Percentiles rank a stretch among this genome's conserved stretches.
phyloP scores from a whole-genome alignment of 2,888 invertebrate species.

The Lasioglossum vierecki region DNA sequence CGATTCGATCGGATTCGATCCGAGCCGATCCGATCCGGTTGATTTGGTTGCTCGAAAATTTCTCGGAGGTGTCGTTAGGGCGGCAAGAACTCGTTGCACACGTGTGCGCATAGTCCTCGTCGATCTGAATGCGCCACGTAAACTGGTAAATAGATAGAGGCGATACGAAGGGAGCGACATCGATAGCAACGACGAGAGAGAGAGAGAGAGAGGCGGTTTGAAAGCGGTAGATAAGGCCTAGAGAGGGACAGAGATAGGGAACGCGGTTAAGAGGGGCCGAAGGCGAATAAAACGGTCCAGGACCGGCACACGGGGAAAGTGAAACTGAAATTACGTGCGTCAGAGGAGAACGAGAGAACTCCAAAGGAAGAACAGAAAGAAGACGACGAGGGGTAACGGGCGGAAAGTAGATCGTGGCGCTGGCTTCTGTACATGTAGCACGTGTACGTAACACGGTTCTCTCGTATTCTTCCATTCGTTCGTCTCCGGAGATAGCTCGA shows the following conservation, averaged over 20 bases:
- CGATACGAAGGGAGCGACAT: slow-evolving; percentile 23
- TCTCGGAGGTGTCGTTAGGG: slow-evolving; percentile 69
- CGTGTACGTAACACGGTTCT: slow-evolving; percentile 16
- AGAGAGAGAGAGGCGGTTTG: not conserved
- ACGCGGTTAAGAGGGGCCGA: slow-evolving; percentile 37
- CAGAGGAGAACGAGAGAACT: not conserved
- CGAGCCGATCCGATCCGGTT: slow-evolving; percentile 8
- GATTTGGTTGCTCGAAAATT: slow-evolving; percentile 45
- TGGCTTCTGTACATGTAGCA: not conserved
- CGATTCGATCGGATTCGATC: slow-evolving; percentile 10
- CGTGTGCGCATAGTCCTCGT: not conserved
- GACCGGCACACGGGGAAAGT: slow-evolving; percentile 34
- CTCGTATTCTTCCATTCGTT: slow-evolving; percentile 45
- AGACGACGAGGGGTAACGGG: slow-evolving; percentile 38
- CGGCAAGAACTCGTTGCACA: slow-evolving; percentile 18
- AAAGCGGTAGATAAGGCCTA: slow-evolving; percentile 21
- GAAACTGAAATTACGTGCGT: slow-evolving; percentile 46
- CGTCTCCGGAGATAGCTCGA: slow-evolving; percentile 62
- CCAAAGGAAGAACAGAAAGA: not conserved
- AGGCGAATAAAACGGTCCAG: slow-evolving; percentile 27
- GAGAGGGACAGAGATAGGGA: not conserved
- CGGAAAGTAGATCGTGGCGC: slow-evolving; percentile 22
- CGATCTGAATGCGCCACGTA: slow-evolving; percentile 33
- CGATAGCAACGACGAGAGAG: not conserved
- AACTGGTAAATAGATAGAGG: slow-evolving; percentile 45